Conservation (phyloP, 2,888 invertebrate genomes). For the Nysson spinosus region DNA sequence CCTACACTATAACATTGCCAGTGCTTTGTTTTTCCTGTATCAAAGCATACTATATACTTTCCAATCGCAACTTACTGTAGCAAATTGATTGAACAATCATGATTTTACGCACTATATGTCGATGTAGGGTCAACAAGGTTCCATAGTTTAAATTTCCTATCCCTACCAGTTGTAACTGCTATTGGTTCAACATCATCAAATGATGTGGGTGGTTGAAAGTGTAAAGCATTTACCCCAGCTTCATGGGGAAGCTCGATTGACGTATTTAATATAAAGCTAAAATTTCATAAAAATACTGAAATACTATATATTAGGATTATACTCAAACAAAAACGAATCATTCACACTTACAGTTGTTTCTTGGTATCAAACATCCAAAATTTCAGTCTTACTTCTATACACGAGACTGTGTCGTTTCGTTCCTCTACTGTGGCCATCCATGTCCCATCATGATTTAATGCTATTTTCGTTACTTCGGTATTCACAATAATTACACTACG, state of each 20-base stretch:
- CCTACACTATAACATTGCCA: conserved; percentile 85
- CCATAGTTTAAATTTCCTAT: conserved; percentile 87
- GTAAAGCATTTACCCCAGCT: conserved; percentile 80
- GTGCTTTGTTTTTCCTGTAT: conserved; percentile 78
- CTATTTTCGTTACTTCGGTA: conserved; percentile 83
- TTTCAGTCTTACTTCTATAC: conserved; percentile 84
- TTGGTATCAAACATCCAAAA: conserved; percentile 84
- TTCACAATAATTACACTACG: conserved; percentile 81
- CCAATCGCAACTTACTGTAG: not conserved
- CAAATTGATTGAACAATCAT: conserved; percentile 7
- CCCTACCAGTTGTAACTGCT: conserved; percentile 83
- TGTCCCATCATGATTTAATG: conserved; percentile 82
- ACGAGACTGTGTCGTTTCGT: conserved; percentile 80
- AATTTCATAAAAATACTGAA: conserved; percentile 45
- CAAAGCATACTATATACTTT: conserved; percentile 11
- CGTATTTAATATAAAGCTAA: conserved; percentile 85
- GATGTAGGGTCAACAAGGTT: conserved; percentile 80
- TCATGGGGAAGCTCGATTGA: conserved; percentile 86
- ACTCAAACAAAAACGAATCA: not conserved
- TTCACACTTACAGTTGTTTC: conserved; percentile 80
- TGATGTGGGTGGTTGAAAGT: conserved; percentile 80
- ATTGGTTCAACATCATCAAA: conserved; percentile 75
- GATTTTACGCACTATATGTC: conserved; percentile 78
- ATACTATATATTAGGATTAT: conserved; percentile 3
- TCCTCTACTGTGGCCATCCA: conserved; percentile 88